Conservation (phyloP, 1,140 invertebrate species). For the Muscidifurax raptorellus region DNA sequence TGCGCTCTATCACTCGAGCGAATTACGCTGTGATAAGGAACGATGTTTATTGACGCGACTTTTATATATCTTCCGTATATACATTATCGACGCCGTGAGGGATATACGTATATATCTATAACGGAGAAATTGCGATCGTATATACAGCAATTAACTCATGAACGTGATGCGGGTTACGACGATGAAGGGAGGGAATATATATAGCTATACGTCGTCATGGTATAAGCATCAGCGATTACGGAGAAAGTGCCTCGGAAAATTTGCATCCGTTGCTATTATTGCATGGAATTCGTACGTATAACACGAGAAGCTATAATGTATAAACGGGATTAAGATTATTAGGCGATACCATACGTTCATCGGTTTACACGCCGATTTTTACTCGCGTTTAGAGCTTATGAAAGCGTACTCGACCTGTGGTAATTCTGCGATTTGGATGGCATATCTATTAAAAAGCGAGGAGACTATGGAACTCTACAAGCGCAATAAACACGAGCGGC, state of each 20-base stretch:
- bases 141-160: constrained; percentile 28
- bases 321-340: not conserved
- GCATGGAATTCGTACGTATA: too few species aligned
- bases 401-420: not conserved
- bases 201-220: not conserved
- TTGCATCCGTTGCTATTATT: constrained; percentile 18
- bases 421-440: not conserved
- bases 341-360: not conserved
- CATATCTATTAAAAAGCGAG: not conserved
- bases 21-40: constrained; percentile 10
- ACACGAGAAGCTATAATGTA: not conserved
- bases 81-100: too few species aligned
- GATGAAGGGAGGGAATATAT: not conserved
- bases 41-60: constrained; percentile 35
- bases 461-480: too few species aligned
- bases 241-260: constrained; percentile 29
- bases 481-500: too few species aligned
- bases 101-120: too few species aligned
- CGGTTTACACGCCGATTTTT: not conserved
- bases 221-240: not conserved
- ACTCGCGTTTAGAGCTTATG: not conserved
- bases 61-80: not conserved
- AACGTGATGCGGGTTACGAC: constrained; percentile 45
- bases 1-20: not conserved
- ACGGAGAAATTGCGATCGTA: not conserved